Evolutionary conservation across 37 sponge, comb jelly and placozoan species (phyloP), one percentile per base, ranked within the genome.

Genomic region (Geodia barretti): DNA sequence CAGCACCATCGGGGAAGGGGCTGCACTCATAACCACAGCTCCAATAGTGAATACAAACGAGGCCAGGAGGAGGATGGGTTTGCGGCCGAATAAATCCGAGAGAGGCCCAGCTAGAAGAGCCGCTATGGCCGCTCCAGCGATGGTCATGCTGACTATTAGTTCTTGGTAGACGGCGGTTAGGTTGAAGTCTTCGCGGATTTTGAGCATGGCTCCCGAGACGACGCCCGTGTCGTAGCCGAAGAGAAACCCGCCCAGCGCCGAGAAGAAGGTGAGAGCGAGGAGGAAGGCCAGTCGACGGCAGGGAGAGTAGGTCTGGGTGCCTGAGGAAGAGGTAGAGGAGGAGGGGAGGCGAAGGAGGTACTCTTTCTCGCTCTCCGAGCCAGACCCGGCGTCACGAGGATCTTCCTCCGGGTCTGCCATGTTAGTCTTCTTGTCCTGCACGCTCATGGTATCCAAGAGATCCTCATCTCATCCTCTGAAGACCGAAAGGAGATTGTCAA

Each of bases 221-320:
- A 97, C 90, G 0, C 97, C 97, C 0, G 97, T 97, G 74, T 97
- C 97, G 75, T 97, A 97, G 36, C 97, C 97, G 39, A 97, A 97
- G 33, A 97, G 77, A 67, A 89, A 93, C 60, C 97, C 97, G 1
- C 97, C 97, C 23, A 82, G 59, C 26, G 86, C 79, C 0, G 86
- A 37, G 54, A 85, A 32, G 3, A 72, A 30, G 11, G 86, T 78
- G 40, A 85, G 79, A 21, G 75, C 35, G 19, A 64, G 24, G 0
- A 85, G 31, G 43, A 77, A 85, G 0, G 30, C 17, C 32, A 25
- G 25, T 17, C 71, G 54, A 7, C 54, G 7, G 14, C 54, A 47
- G 7, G 54, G 14, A 7, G 54, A 47, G 54, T 47, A 14, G 54
- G 11, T 7, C 14, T 47, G 54, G 14, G 54, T 7, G 11, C 11